Evolutionary conservation across 2,888 invertebrate species (phyloP), one percentile per base, ranked within the genome.

Genomic region (Crematogaster levior): DNA sequence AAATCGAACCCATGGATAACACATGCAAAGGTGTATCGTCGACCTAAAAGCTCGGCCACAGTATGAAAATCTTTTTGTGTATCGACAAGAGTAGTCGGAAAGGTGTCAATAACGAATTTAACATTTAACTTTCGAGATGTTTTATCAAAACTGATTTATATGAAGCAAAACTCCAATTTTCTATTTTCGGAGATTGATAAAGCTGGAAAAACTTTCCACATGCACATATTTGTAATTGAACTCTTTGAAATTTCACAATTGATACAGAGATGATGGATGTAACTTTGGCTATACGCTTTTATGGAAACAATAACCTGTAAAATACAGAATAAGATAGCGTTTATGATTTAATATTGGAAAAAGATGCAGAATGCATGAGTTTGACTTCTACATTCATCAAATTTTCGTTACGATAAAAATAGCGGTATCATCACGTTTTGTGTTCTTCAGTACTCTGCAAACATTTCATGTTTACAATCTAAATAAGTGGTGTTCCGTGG

Each of bases 401-500:
- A 48, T 65, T 34, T 37, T 34, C 21, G 7, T 63, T 43, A 43
- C 15, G 5, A 65, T 75, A 34, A 74, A 24, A 48, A 63, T 74
- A 63, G 18, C 30, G 18, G 5, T n/a, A 24, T 74, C 61, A 30
- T 60, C 15, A 9, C 4, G 18, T 37, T 75, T 40, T 40, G 12
- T 53, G 27, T 56, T 66, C 15, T 15, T 77, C 53, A 10, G 10
- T 56, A 53, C 12, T 68, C 53, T 27, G 21, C 27, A 43, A 63
- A 77, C 68, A 53, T 56, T 68, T 66, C 30, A 30, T 53, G 53
- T 68, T 77, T 68, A 40, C 77, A 77, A 68, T 77, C 51, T 68
- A 68, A 68, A 68, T 77, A 77, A 77, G 68, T 68, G 77, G 12
- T 56, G 27, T 77, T 3, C 18, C 3, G 7, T 56, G 10, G 30